phyloP scores from a whole-genome alignment of 2,797 vertebrate species.

The Nyctalus aviator region DNA sequence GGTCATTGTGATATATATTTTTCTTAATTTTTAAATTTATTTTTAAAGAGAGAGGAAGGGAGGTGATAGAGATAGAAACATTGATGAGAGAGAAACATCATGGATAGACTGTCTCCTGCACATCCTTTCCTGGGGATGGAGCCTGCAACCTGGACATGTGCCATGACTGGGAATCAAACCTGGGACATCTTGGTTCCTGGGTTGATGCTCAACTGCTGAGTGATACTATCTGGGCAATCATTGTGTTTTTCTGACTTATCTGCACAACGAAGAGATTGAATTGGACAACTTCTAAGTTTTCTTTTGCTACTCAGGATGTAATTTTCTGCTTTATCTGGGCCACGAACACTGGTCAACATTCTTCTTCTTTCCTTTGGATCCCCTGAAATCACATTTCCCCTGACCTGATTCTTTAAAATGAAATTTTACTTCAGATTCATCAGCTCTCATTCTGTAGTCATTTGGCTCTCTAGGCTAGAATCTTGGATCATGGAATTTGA shows the following conservation, averaged over 20 bases:
- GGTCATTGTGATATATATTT: background rate
- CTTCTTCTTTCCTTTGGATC: background rate
- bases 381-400: slow-evolving; percentile 8
- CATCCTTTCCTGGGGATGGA: too few relatives aligned
- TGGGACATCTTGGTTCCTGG: too few relatives aligned
- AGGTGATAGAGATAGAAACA: too few relatives aligned
- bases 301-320: background rate
- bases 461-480: background rate
- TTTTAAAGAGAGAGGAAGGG: too few relatives aligned
- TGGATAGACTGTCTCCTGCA: too few relatives aligned
- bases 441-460: background rate
- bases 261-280: background rate
- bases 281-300: background rate
- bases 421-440: slow-evolving; percentile 35
- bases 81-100: too few relatives aligned
- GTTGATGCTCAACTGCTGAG: too few relatives aligned
- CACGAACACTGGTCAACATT: background rate
- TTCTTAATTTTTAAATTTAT: too few relatives aligned
- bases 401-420: background rate
- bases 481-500: background rate
- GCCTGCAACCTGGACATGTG: too few relatives aligned
- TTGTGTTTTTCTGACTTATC: background rate
- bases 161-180: too few relatives aligned
- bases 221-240: too few relatives aligned
- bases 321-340: background rate